Base-by-base conservation (phyloP, 2,888 invertebrate genomes). In the Sarcophaga carnaria region DNA sequence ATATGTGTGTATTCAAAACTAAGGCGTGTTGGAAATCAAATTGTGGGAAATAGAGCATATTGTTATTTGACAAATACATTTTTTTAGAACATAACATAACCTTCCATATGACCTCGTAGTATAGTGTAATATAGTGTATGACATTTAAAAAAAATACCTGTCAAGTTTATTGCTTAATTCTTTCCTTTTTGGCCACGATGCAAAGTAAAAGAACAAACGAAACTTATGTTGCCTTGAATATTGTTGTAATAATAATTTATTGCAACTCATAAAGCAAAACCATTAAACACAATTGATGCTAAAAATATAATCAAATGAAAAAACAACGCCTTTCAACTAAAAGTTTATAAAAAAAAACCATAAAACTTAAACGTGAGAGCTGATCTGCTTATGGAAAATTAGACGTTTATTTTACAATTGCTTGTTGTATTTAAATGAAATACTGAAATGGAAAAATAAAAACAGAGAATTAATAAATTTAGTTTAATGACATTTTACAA, bases 401-500 rank as follows among this genome's bases (percentile, higher is more conserved):
- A 66, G n/a, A 49, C n/a, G 20, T 47, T 66, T 67, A 45, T 77
- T 67, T 49, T 63, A 76, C 74, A 85, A 76, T 59, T 77, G 71
- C 47, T 74, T 4, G 77, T 74, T 4, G 77, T 77, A 60, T 59
- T 54, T n/a, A 54, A 77, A 67, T 59, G 2, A 37, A 37, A 37
- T 10, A 37, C 8, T 54, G 54, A 80, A 85, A 85, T 63, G n/a
- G 37, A 67, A 66, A 72, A 78, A 72, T 27, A 47, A 54, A 22
- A 8, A 37, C 8, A 37, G 8, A 37, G n/a, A 62, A 20, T 66
- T 70, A 83, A 83, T 67, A 60, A 72, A 72, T 62, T 78, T 80
- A 85, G 71, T 74, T 47, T 80, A 88, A 85, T 80, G 83, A 83
- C 83, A 88, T 78, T 80, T 83, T 78, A 80, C 87, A 84, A 84